phyloP scores from a whole-genome alignment of 2,797 vertebrate species.

The Podargus strigoides region DNA sequence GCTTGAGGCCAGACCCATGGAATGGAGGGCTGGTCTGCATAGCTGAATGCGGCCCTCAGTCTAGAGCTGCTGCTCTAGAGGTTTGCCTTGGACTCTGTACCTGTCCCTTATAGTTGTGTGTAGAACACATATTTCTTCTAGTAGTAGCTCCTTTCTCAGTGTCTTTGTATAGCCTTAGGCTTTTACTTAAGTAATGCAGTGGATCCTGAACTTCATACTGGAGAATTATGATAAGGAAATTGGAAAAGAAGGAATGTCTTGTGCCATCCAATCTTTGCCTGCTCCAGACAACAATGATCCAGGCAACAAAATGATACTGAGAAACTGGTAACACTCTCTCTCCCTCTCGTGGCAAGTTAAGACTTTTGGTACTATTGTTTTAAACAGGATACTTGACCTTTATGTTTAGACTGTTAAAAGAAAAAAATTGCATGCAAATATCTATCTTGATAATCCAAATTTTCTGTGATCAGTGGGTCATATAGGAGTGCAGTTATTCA shows the following conservation, averaged over 20 bases:
- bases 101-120: not conserved
- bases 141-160: not conserved
- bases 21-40: not conserved
- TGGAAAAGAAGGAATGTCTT: not conserved
- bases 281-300: not conserved
- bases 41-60: not conserved
- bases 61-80: not conserved
- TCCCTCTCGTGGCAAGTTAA: not conserved
- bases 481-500: not conserved
- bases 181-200: not conserved
- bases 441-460: not conserved
- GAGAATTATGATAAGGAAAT: not conserved
- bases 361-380: not conserved
- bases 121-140: not conserved
- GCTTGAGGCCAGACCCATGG: not conserved
- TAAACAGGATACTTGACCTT: not conserved
- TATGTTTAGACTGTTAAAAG: not conserved
- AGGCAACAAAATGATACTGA: not conserved
- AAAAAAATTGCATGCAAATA: not conserved
- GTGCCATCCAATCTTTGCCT: not conserved
- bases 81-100: not conserved
- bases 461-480: not conserved
- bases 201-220: not conserved
- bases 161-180: not conserved
- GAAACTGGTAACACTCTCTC: not conserved